phyloP scores from a whole-genome alignment of 2,113 vertebrate genomes.

The Chaenogobius annularis region DNA sequence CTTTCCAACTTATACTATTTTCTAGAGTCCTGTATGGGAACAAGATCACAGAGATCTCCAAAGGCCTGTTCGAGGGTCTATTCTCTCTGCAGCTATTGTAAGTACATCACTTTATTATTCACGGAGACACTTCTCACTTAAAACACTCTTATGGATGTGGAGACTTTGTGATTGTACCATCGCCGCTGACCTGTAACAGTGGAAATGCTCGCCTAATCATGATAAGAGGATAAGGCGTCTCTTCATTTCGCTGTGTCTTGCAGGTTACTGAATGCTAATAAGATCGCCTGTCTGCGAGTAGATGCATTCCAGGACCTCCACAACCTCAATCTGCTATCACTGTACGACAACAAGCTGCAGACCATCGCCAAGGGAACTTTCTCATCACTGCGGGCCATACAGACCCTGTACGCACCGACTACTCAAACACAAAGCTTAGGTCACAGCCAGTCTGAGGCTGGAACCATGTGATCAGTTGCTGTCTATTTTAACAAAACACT shows the following conservation, averaged over 20 bases:
- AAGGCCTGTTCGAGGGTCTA: conserved; percentile 93
- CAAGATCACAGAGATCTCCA: conserved; percentile 98
- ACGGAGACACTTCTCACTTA: conserved; percentile 36
- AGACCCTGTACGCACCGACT: conserved; percentile 88
- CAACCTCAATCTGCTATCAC: conserved; percentile 96
- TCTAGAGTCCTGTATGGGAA: conserved; percentile 96
- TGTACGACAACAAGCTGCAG: conserved; percentile 99
- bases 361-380: conserved; percentile 98
- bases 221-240: conserved; percentile 29
- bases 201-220: conserved; percentile 31
- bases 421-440: conserved; percentile 7
- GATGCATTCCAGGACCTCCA: conserved; percentile 99
- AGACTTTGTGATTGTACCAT: conserved; percentile 39
- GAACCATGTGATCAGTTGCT: background rate
- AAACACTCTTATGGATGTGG: conserved; percentile 40
- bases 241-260: conserved; percentile 29
- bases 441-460: background rate
- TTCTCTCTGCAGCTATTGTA: conserved; percentile 95
- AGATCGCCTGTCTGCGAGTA: conserved; percentile 96
- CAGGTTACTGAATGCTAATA: conserved; percentile 98
- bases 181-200: conserved; percentile 44
- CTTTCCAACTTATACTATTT: conserved; percentile 21
- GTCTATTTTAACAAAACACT: background rate
- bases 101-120: conserved; percentile 76
- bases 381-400: conserved; percentile 91